These are phyloP conservation scores for Agraylea sexmaculata DNA, from an alignment of 1,140 invertebrate species.

Conservation along the genomic window DNA sequence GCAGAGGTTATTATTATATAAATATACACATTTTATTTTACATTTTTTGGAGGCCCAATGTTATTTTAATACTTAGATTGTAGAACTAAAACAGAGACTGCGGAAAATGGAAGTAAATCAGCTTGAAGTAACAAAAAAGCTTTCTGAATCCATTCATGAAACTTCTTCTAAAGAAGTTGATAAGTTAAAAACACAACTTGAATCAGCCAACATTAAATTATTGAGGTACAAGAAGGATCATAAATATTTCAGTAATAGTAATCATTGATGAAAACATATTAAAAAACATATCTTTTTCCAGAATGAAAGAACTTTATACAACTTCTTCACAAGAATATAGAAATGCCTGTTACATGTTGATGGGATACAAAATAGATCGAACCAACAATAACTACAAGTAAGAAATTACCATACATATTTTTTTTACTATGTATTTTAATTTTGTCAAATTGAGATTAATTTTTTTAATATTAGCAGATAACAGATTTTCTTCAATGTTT, in stretches of 20 bases:
- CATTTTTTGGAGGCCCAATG: neutral
- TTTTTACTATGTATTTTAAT: too few species aligned
- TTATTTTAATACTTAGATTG: constrained; percentile 23
- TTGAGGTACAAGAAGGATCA: constrained; percentile 40
- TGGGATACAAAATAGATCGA: constrained; percentile 78
- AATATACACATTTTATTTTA: constrained; percentile 4
- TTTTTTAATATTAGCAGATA: too few species aligned
- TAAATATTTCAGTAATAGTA: too few species aligned
- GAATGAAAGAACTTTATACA: constrained; percentile 72
- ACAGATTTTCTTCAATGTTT: too few species aligned
- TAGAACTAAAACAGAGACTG: constrained; percentile 36
- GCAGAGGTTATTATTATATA: constrained; percentile 47
- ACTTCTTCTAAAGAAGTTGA: constrained; percentile 42
- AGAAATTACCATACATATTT: constrained; percentile 13
- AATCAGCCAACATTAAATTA: constrained; percentile 58
- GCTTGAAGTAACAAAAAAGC: constrained; percentile 41
- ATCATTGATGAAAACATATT: neutral
- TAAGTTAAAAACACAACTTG: constrained; percentile 57
- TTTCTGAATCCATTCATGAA: constrained; percentile 26
- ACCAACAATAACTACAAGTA: constrained; percentile 51
- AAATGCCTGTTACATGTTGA: constrained; percentile 71
- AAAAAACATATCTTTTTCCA: constrained; percentile 16
- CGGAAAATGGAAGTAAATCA: constrained; percentile 48
- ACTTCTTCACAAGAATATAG: constrained; percentile 72
- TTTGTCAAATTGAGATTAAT: too few species aligned